Evolutionary conservation across 2,888 invertebrate species (phyloP), one percentile per base, ranked within the genome.

Genomic region (Pediacus dermestoides): DNA sequence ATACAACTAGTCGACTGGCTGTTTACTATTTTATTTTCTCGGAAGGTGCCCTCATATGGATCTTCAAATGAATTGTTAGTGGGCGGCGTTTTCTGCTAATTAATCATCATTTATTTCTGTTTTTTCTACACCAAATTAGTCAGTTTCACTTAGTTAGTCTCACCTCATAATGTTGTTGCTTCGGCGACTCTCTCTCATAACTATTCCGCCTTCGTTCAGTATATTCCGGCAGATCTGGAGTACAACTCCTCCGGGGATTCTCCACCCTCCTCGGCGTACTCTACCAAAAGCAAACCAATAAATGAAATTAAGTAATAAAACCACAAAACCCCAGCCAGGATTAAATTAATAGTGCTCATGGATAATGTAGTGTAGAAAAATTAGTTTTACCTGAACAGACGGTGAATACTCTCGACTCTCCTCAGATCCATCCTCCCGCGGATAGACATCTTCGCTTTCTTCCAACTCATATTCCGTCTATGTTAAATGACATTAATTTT

Each of bases 1-100:
- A 84, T 81, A 55, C 80, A 82, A 61, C 80, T 82, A 53, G 81
- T 75, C 44, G 83, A 84, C 58, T 79, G 78, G 60, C 82, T 83
- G 64, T 80, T 81, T 38, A 80, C 76, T 55, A 84, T 70, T 51
- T 78, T 70, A 56, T 63, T 44, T 68, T 70, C 76, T 68, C 72
- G 75, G 71, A 64, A 70, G 45, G 57, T 63, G 50, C 72, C 65
- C 42, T 55, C 55, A 37, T 68, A 64, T 55, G 70, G 70, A 56
- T 75, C 75, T 57, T 76, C 76, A 46, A 70, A 61, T 55, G 60
- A 60, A 50, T 69, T 67, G 57, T 58, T 66, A 53, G 58, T 56
- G 31, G 65, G 55, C 39, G 23, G 61, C 48, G 67, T 64, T 60
- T 64, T 67, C 66, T 68, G 61, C 50, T 61, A 56, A 59, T 49